Percentiles rank a stretch among this genome's conserved stretches.
phyloP scores from a whole-genome alignment of 2,797 vertebrate genomes.

The Dallia pectoralis region DNA sequence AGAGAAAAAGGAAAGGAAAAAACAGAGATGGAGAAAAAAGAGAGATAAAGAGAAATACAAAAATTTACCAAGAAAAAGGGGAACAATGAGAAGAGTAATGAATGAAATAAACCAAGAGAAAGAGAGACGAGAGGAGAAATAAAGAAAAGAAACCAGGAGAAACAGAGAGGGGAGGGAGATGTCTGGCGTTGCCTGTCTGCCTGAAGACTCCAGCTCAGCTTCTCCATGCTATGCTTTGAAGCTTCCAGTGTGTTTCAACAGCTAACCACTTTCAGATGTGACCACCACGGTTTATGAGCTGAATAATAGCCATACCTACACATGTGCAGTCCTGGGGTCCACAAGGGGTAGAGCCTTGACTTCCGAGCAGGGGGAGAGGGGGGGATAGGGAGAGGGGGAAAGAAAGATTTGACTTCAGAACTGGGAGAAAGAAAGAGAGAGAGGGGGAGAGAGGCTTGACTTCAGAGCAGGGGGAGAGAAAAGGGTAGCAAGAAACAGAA shows the following conservation, averaged over 20 bases:
- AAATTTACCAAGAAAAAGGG: no score
- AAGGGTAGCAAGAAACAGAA: no score
- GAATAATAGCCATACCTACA: slow-evolving; percentile 77
- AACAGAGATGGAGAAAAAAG: background rate
- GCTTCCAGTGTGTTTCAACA: slow-evolving; percentile 72
- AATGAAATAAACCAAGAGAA: no score
- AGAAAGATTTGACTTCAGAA: background rate
- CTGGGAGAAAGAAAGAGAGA: background rate
- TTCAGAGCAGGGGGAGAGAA: background rate
- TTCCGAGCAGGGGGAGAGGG: slow-evolving; percentile 42
- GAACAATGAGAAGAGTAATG: no score
- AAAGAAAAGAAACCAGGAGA: background rate
- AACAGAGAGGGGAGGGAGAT: slow-evolving; percentile 7
- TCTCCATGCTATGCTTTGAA: slow-evolving; percentile 73
- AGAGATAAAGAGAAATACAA: background rate
- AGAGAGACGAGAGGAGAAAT: no score
- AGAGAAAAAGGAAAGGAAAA: background rate
- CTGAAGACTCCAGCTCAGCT: slow-evolving; percentile 46
- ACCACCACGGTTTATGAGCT: slow-evolving; percentile 75
- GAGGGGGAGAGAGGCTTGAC: background rate
- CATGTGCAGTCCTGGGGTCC: slow-evolving; percentile 74
- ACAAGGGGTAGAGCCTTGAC: slow-evolving; percentile 61
- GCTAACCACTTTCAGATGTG: slow-evolving; percentile 85
- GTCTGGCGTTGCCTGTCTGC: slow-evolving; percentile 67
- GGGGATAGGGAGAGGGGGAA: slow-evolving; percentile 13